Conservation (phyloP, 2,888 invertebrate genomes). For the Uropetala carovei region DNA sequence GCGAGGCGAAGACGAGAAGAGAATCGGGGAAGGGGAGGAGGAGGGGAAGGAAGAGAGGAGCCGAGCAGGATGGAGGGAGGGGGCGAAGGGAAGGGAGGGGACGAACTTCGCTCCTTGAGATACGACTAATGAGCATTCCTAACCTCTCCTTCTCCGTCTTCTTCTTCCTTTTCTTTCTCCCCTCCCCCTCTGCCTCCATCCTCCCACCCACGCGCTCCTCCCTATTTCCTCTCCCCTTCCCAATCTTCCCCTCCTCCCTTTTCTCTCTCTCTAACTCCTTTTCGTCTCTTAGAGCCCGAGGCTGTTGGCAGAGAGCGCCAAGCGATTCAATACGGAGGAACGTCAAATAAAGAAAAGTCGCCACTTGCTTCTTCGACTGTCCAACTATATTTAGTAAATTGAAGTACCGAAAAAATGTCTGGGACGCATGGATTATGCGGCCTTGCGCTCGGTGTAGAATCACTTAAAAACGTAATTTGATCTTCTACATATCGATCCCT, state of each 20-base stretch:
- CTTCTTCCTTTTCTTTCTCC: background rate
- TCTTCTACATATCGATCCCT: no score
- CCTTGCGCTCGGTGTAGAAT: background rate
- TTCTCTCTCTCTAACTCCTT: background rate
- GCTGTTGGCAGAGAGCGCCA: background rate
- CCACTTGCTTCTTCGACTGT: conserved; percentile 10
- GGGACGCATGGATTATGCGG: background rate
- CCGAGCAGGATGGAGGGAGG: background rate
- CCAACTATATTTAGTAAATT: conserved; percentile 31
- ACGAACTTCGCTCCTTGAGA: conserved; percentile 40
- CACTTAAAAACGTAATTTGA: background rate
- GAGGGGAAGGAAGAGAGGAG: background rate
- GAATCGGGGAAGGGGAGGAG: background rate
- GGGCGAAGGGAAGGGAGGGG: background rate
- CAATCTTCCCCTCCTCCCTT: background rate
- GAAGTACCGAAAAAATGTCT: background rate
- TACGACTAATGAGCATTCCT: conserved; percentile 62
- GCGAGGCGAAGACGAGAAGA: background rate
- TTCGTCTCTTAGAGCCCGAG: background rate
- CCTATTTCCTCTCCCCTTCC: background rate
- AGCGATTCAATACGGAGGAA: conserved; percentile 31
- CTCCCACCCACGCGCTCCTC: background rate
- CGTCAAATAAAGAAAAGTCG: conserved; percentile 20
- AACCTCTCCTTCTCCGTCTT: background rate
- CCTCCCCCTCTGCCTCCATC: background rate